phyloP scores from a whole-genome alignment of 2,888 invertebrate genomes.

The Pseudococcus viburni region DNA sequence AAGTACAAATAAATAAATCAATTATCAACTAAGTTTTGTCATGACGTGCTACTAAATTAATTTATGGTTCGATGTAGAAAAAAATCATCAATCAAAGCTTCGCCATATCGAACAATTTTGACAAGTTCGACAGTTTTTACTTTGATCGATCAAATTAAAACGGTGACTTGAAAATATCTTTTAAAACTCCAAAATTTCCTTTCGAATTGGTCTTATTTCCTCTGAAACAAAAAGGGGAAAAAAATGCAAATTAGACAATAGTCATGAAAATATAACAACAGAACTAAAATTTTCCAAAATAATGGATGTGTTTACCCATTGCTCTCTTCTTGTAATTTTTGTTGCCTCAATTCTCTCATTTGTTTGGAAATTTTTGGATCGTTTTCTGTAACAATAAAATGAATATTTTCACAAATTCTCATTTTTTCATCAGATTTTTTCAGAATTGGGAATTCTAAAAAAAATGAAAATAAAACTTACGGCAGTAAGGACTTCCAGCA shows the following conservation, averaged over 20 bases:
- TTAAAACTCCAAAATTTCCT: not conserved
- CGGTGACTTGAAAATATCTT: not conserved
- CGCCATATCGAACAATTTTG: too few species aligned
- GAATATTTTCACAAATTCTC: not conserved
- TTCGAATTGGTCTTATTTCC: not conserved
- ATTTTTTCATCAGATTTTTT: too few species aligned
- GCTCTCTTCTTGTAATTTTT: not conserved
- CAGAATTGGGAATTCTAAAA: too few species aligned
- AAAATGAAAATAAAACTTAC: conserved; percentile 68
- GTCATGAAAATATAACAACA: not conserved
- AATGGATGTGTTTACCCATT: not conserved
- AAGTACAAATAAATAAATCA: too few species aligned
- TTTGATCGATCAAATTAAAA: not conserved
- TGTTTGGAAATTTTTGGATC: conserved; percentile 51
- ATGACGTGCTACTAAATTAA: too few species aligned
- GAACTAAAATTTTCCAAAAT: too few species aligned
- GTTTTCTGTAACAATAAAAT: conserved; percentile 33
- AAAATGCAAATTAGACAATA: not conserved
- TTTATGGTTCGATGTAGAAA: too few species aligned
- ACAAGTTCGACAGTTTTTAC: too few species aligned
- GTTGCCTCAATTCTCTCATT: conserved; percentile 47
- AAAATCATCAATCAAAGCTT: too few species aligned
- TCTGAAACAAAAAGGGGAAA: not conserved
- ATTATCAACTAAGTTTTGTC: too few species aligned
- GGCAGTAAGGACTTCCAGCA: conserved; percentile 70